phyloP scores from a whole-genome alignment of 2,113 vertebrate genomes.

The Pelobates fuscus region DNA sequence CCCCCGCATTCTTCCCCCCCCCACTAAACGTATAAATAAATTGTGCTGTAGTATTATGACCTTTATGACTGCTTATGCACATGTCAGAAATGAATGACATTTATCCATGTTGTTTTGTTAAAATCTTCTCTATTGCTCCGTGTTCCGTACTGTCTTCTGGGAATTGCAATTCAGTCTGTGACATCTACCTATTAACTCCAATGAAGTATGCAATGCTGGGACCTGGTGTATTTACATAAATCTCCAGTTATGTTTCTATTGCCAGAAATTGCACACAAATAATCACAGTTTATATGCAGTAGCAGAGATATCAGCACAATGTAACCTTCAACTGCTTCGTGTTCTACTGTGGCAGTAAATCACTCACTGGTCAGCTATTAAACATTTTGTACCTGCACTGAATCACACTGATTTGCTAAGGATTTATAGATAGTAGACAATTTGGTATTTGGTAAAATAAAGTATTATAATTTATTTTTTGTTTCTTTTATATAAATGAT shows the following conservation, averaged over 20 bases:
- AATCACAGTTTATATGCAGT: constrained; percentile 68
- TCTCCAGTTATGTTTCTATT: constrained; percentile 73
- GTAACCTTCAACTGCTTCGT: constrained; percentile 54
- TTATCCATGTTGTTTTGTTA: constrained; percentile 84
- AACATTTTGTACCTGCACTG: too few species aligned
- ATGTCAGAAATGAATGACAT: constrained; percentile 79
- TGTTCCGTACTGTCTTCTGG: constrained; percentile 78
- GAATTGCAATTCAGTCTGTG: constrained; percentile 84
- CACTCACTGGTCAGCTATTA: neutral
- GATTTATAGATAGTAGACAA: neutral
- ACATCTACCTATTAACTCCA: constrained; percentile 83
- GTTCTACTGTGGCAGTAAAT: neutral
- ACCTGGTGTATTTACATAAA: constrained; percentile 72
- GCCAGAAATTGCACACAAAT: constrained; percentile 74
- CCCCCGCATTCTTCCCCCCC: too few species aligned
- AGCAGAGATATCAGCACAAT: constrained; percentile 51
- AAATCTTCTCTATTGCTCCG: constrained; percentile 85
- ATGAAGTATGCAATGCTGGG: constrained; percentile 75
- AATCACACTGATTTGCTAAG: neutral
- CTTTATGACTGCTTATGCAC: constrained; percentile 76
- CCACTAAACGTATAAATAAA: too few species aligned
- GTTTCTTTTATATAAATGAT: neutral
- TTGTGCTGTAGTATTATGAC: constrained; percentile 77
- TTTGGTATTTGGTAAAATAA: neutral
- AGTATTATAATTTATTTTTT: neutral